These are phyloP conservation scores for Agrilus planipennis DNA, from an alignment of 1,140 invertebrate genomes.

Conservation along the genomic window DNA sequence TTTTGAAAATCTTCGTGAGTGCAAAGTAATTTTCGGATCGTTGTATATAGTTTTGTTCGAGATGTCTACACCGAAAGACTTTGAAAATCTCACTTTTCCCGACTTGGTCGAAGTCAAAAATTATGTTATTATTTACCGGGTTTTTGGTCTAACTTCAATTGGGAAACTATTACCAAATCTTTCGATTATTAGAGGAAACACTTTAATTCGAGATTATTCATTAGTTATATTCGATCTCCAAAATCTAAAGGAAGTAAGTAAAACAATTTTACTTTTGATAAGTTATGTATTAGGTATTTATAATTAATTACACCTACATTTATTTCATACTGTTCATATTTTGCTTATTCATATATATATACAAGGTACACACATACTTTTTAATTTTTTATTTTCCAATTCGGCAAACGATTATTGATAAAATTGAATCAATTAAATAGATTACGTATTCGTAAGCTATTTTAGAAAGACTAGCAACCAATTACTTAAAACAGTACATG, in stretches of 20 bases:
- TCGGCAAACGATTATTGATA: too few relatives aligned
- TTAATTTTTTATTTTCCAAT: too few relatives aligned
- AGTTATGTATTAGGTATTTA: too few relatives aligned
- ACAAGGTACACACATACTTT: too few relatives aligned
- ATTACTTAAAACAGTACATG: too few relatives aligned
- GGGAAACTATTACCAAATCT: conserved; percentile 87
- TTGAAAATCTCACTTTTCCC: conserved; percentile 46
- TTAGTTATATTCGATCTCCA: conserved; percentile 71
- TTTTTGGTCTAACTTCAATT: conserved; percentile 64
- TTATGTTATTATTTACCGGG: conserved; percentile 60
- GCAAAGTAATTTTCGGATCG: conserved; percentile 43
- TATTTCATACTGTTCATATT: too few relatives aligned
- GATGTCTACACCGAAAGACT: conserved; percentile 31
- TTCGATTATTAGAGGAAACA: conserved; percentile 76
- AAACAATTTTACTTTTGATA: too few relatives aligned
- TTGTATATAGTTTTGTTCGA: conserved; percentile 50
- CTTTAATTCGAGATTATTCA: conserved; percentile 72
- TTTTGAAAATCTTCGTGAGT: conserved; percentile 17
- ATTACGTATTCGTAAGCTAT: too few relatives aligned
- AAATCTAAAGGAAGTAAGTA: conserved; percentile 10
- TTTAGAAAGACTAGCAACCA: too few relatives aligned
- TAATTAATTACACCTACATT: too few relatives aligned
- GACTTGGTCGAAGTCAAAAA: conserved; percentile 53
- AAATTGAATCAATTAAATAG: too few relatives aligned
- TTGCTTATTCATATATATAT: too few relatives aligned